Base-by-base conservation (phyloP, 2,888 invertebrate genomes). In the Anarsia innoxiella region DNA sequence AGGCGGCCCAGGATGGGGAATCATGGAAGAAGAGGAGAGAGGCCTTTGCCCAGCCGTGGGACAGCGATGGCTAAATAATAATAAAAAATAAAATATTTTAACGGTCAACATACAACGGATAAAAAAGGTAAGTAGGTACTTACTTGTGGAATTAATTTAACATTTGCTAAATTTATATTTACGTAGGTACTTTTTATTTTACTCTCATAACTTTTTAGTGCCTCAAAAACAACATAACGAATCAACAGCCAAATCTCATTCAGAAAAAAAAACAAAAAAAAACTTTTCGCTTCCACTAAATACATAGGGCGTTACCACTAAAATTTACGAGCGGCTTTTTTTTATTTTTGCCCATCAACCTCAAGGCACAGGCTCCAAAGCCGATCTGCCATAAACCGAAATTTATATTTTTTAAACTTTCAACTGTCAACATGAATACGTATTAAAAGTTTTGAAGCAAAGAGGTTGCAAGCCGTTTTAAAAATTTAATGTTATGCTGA, bases 221-320 rank as follows among this genome's bases (percentile, higher is more conserved):
- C 6, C 19, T 19, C 6, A 19, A 19, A 19, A 19, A 19, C 3
- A 19, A 5, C 19, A 5, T 19, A 19, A 19, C 3, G 6, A 19
- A 19, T 6, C 3, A 3, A 19, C 19, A 19, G 19, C 19, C 3
- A 29, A 31, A 39, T 12, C 3, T 34, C 8, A 15, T 28, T 11
- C 27, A 36, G 29, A 27, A 36, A n/a, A 23, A n/a, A n/a, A 25
- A 19, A 19, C 23, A 14, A 31, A 31, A 31, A 11, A 25, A 26
- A 12, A 26, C 11, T 31, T 16, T n/a, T n/a, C n/a, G 37, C 32
- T 27, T 15, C 37, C 12, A 19, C 34, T 29, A 34, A 34, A 39
- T 34, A 34, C 33, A 34, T 34, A 34, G 38, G 38, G 38, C 38
- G 38, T 39, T 30, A 39, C 33, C 30, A n/a, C 28, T 28, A 12